Evolutionary conservation across 2,888 invertebrate genomes (phyloP), one percentile per base, ranked within the genome.

Genomic region (Branchellion lobata): DNA sequence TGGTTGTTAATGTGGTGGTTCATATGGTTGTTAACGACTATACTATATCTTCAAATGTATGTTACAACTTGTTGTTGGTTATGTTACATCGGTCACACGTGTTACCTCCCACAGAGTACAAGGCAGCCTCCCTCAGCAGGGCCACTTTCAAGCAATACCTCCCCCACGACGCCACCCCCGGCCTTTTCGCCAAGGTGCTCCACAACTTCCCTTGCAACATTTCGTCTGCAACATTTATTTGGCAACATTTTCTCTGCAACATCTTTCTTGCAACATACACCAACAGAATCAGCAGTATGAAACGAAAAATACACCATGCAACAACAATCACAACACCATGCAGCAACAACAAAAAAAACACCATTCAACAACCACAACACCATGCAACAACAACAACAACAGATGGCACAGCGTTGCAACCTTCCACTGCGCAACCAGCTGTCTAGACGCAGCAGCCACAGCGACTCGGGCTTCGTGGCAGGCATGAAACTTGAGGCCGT

Each of bases 401-500:
- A 69, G 69, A 69, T 69, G 69, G 69, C 69, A 69, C 33, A 69
- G 34, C 21, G 36, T 24, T 53, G 53, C 34, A 77, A 29, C 18
- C 47, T 78, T 1, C 27, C 36, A 40, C 14, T 76, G 14, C 29
- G 31, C 31, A 76, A 27, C 69, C 78, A 1, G 21, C 36, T 51
- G 51, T 24, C n/a, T n/a, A 71, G 24, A 5, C 33, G 33, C 29
- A 27, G 29, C 24, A 33, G 21, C 24, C 68, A n/a, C n/a, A 21
- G 21, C 36, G 65, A 34, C 18, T 79, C 84, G 47, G 85, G 85
- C 77, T 94, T 95, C 85, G 87, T 91, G 72, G 92, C 92, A 84
- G 95, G 96, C 68, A 94, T 95, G 94, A 96, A 96, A 87, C 89
- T 99, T 53, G 98, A 99, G 90, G 96, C 97, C 0, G 94, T 98